phyloP scores from a whole-genome alignment of 2,797 vertebrate genomes.

The Crypturellus tataupa region DNA sequence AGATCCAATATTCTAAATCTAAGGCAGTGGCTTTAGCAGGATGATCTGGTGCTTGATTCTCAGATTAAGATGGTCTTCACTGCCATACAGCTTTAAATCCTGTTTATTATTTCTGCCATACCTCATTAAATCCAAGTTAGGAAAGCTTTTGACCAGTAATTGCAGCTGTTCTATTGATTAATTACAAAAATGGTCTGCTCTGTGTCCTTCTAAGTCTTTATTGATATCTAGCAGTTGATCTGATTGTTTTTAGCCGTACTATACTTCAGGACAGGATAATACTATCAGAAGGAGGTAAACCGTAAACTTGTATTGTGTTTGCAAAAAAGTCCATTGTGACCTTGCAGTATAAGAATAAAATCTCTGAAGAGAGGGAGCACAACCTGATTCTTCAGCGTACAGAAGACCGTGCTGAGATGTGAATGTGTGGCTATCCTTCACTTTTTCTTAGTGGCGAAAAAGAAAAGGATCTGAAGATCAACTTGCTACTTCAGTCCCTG shows the following conservation, averaged over 20 bases:
- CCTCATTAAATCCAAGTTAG: not conserved
- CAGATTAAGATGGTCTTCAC: not conserved
- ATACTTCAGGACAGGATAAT: not conserved
- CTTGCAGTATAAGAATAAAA: not conserved
- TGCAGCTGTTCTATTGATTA: not conserved
- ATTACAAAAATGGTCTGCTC: not conserved
- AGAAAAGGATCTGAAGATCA: not conserved
- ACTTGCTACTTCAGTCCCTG: not conserved
- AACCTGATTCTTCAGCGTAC: not conserved
- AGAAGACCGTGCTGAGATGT: not conserved
- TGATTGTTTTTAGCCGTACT: not conserved
- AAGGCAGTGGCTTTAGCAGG: not conserved
- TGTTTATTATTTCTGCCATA: no score
- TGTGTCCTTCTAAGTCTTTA: not conserved
- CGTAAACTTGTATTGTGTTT: not conserved
- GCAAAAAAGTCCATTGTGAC: constrained; percentile 10
- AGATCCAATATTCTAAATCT: not conserved
- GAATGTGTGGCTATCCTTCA: not conserved
- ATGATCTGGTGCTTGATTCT: not conserved
- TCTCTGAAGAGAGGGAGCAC: not conserved
- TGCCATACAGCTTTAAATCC: no score
- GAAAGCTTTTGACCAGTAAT: constrained; percentile 7
- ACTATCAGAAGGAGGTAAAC: not conserved
- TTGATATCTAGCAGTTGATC: not conserved
- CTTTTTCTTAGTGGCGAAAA: not conserved